phyloP scores from a whole-genome alignment of 2,113 vertebrate species.

The Cynocephalus volans region DNA sequence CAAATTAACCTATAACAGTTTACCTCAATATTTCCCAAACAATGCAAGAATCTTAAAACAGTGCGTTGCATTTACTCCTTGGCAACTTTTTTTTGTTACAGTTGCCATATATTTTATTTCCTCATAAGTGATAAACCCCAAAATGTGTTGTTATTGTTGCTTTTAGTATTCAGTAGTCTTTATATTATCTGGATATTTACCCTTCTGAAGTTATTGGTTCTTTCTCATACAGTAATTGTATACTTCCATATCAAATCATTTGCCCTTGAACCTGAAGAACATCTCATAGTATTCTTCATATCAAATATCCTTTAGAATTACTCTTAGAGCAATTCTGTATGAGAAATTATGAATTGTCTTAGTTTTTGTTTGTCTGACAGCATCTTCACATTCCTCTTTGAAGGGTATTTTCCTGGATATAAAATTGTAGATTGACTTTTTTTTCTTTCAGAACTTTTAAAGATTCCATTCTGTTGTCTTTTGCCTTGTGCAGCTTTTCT shows the following conservation, averaged over 20 bases:
- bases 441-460: not conserved
- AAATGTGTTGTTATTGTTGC: too few relatives aligned
- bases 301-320: not conserved
- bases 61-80: too few relatives aligned
- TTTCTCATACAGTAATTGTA: not conserved
- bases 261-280: not conserved
- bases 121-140: too few relatives aligned
- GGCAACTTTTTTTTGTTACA: too few relatives aligned
- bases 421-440: not conserved
- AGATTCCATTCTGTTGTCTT: not conserved
- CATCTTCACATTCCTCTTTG: not conserved
- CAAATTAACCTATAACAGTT: too few relatives aligned
- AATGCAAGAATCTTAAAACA: too few relatives aligned
- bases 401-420: not conserved
- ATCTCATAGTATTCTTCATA: not conserved
- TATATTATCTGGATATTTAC: not conserved
- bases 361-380: not conserved
- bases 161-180: not conserved
- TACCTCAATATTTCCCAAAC: too few relatives aligned
- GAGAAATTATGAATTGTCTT: not conserved
- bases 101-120: too few relatives aligned
- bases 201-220: not conserved
- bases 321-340: not conserved
- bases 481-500: not conserved
- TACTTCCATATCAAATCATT: not conserved